These are phyloP conservation scores for Trachymyrmex septentrionalis DNA, from an alignment of 1,140 invertebrate genomes.

Conservation along the genomic window DNA sequence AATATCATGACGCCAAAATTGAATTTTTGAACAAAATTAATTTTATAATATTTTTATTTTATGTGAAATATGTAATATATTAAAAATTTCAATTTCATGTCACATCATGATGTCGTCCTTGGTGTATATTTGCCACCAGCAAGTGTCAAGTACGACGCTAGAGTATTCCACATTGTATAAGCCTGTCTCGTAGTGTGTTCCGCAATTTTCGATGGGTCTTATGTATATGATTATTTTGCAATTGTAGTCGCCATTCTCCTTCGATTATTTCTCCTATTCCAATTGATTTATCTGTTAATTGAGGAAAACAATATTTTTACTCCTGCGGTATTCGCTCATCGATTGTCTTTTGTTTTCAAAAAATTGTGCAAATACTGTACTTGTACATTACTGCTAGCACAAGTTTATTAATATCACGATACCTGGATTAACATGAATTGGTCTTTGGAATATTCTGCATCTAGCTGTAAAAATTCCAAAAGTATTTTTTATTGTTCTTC, in stretches of 20 bases:
- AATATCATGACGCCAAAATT: too few relatives aligned
- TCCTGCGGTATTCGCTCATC: not conserved
- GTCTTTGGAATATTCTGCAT: slow-evolving; percentile 1
- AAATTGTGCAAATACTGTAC: slow-evolving; percentile 29
- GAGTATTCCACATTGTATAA: not conserved
- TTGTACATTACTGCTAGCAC: slow-evolving; percentile 26
- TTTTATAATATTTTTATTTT: too few relatives aligned
- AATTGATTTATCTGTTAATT: not conserved
- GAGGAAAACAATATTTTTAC: slow-evolving; percentile 9
- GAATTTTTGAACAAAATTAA: too few relatives aligned
- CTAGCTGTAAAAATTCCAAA: slow-evolving; percentile 16
- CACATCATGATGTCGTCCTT: not conserved
- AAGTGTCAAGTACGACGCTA: slow-evolving; percentile 10
- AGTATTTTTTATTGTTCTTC: slow-evolving; percentile 1
- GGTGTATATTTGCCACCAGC: slow-evolving; percentile 18
- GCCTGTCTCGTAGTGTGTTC: not conserved
- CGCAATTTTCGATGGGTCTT: not conserved
- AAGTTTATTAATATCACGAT: not conserved
- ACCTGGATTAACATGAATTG: not conserved
- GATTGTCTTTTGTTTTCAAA: slow-evolving; percentile 4
- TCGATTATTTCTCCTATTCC: not conserved
- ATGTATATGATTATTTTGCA: not conserved
- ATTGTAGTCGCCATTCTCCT: not conserved
- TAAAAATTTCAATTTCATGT: not conserved
- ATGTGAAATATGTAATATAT: too few relatives aligned